Evolutionary conservation across 2,797 vertebrate species (phyloP), one percentile per base, ranked within the genome.

Genomic region (Microctenopoma lineatum): DNA sequence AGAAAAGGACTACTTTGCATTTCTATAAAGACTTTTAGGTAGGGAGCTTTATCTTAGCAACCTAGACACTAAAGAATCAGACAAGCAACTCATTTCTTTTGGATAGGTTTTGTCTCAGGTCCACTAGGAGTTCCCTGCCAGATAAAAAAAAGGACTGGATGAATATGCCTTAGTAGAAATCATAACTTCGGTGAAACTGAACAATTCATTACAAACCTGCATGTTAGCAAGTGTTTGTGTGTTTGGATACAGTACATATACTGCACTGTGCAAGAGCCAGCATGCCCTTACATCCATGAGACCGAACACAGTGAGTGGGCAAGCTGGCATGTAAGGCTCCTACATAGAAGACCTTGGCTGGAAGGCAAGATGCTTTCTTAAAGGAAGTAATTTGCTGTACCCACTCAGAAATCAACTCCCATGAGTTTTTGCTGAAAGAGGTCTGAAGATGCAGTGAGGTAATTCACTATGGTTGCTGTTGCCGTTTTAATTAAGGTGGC

Each of bases 271-370:
- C 45, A 42, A 68, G 21, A 74, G 66, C 61, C 45, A 61, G 46
- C 13, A 41, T 62, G 65, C 66, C 77, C 51, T 45, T 18, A 14
- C 63, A 76, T 76, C 61, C 53, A 77, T 64, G 54, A 68, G 56
- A 64, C 10, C 66, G 47, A 83, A 68, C 64, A 41, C 59, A 75
- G 69, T 81, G 81, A 84, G 83, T 79, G 79, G 75, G 80, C 67
- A 80, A 78, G 71, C 51, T 76, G 57, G 75, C 64, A 79, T 80
- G 60, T 77, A 66, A 73, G 78, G 69, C 77, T 83, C 70, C 75
- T 68, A 60, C 69, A 80, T 73, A 79, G 75, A 79, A 78, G 86
- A 90, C 89, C 88, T 92, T 89, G 86, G 86, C 79, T 83, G 39
- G 46, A 84, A 85, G 82, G 73, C 73, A 71, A 80, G 68, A 68